Percentiles rank a stretch among this genome's conserved stretches.
Conservation (phyloP, 1,140 invertebrate species). For the Lamellibrachia luymesi region DNA sequence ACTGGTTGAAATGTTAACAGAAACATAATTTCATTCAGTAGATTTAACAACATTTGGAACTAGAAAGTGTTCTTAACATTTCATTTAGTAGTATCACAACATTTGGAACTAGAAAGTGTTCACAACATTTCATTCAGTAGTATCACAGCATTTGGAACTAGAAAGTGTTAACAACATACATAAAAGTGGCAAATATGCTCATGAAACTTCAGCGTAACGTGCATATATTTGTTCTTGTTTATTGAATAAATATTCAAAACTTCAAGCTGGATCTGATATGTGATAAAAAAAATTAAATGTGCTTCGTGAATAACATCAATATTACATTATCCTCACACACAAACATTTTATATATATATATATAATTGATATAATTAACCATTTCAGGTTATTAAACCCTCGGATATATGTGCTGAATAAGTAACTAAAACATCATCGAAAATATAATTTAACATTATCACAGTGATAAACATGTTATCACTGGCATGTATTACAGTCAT, state of each 20-base stretch:
- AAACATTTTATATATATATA: background rate
- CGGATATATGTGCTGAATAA: background rate
- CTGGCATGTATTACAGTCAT: background rate
- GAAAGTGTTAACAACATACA: background rate
- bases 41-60: no score
- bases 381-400: background rate
- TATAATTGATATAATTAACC: background rate
- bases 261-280: background rate
- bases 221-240: background rate
- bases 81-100: no score
- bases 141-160: background rate
- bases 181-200: background rate
- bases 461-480: background rate
- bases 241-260: background rate
- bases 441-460: background rate
- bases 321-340: background rate
- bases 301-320: background rate
- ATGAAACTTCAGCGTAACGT: background rate
- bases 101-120: no score
- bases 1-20: background rate
- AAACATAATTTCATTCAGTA: background rate
- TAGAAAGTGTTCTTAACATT: no score
- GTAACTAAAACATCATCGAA: background rate
- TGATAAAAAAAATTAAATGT: background rate
- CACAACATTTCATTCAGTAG: background rate